A percentile compares a stretch with the other conserved stretches of the same genome.
phyloP scores from a whole-genome alignment of 2,797 vertebrate species.

The Propithecus perrieri region DNA sequence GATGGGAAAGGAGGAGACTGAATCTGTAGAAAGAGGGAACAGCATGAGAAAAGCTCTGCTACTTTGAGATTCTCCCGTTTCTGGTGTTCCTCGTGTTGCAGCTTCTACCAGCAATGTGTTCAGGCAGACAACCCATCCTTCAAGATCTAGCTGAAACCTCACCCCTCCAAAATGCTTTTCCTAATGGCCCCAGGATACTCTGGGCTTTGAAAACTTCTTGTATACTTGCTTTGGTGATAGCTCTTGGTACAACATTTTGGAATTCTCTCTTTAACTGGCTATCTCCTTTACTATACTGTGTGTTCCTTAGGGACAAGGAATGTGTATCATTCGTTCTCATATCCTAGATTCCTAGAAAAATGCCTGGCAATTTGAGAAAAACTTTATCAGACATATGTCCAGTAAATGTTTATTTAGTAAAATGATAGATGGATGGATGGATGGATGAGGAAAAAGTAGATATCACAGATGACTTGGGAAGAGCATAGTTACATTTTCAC shows the following conservation, averaged over 20 bases:
- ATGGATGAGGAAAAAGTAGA: not conserved
- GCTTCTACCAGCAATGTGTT: not conserved
- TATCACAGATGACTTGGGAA: not conserved
- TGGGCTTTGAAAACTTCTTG: not conserved
- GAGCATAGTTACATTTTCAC: not conserved
- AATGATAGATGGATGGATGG: not conserved
- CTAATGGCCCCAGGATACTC: not conserved
- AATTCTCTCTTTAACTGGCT: not conserved
- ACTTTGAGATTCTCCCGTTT: not conserved
- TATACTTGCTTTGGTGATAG: not conserved
- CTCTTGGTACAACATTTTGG: not conserved
- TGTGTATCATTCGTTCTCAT: too few species aligned
- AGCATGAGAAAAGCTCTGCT: not conserved
- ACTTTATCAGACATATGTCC: not conserved
- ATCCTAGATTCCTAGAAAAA: conserved; percentile 1
- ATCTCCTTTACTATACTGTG: not conserved
- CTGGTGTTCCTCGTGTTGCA: not conserved
- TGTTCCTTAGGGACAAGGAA: not conserved
- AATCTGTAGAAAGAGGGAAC: not conserved
- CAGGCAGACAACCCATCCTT: not conserved
- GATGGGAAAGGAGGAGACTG: not conserved
- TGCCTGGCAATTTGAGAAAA: not conserved
- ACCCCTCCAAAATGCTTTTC: not conserved
- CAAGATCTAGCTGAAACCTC: not conserved
- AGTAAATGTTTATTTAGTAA: not conserved